Percentiles rank a stretch among this genome's conserved stretches.
phyloP scores from a whole-genome alignment of 2,113 vertebrate species.

The Ciconia stormi region DNA sequence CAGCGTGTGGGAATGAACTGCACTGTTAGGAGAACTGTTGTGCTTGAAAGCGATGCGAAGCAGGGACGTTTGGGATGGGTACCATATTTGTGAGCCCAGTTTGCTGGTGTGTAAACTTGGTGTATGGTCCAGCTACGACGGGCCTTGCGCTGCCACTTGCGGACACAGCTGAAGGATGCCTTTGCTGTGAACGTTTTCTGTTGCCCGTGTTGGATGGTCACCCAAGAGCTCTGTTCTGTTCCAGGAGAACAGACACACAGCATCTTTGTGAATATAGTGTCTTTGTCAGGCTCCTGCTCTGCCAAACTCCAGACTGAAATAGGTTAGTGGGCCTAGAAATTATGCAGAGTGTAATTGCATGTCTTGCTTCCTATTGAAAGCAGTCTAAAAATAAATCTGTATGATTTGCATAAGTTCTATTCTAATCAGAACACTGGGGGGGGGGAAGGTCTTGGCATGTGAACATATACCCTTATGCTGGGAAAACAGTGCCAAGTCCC shows the following conservation, averaged over 20 bases:
- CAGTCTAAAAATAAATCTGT: conserved; percentile 37
- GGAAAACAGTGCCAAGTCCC: conserved; percentile 10
- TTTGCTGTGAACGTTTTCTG: neutral
- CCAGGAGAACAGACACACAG: neutral
- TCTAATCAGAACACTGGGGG: neutral
- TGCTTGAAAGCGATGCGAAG: rapidly evolving
- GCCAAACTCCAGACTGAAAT: neutral
- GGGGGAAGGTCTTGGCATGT: neutral
- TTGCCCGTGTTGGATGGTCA: neutral
- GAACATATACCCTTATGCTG: neutral
- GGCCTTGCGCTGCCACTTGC: rapidly evolving
- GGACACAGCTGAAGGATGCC: neutral
- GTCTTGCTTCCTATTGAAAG: conserved; percentile 28
- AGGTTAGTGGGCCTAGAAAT: conserved; percentile 57
- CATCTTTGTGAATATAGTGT: neutral
- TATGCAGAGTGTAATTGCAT: conserved; percentile 11
- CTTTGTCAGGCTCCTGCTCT: neutral
- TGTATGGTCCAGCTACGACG: rapidly evolving
- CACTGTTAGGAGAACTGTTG: rapidly evolving
- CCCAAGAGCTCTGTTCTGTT: neutral
- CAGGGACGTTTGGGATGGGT: neutral
- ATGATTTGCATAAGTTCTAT: conserved; percentile 37
- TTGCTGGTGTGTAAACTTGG: neutral
- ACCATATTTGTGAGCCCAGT: neutral
- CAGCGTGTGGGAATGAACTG: neutral